Evolutionary conservation across 2,113 vertebrate genomes (phyloP).

Genomic region (Perca flavescens): DNA sequence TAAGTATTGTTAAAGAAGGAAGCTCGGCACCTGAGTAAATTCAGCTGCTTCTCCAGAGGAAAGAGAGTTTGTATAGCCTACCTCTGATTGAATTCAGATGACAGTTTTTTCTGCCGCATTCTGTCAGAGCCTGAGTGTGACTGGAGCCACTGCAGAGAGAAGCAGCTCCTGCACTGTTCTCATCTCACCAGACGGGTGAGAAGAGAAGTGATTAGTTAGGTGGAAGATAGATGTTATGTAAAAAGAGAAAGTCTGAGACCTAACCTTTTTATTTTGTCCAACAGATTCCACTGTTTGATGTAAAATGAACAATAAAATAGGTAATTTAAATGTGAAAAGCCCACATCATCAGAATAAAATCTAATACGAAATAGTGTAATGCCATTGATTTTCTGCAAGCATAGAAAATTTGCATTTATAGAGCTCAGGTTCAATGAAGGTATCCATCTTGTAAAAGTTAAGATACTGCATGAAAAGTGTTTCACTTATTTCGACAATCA

Average conservation of each 20-base stretch:
- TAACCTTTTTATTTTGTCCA: not conserved
- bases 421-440: not conserved
- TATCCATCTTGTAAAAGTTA: not conserved
- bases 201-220: constrained; percentile 54
- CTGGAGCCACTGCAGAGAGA: constrained; percentile 72
- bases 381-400: constrained; percentile 7
- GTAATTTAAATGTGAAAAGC: not conserved
- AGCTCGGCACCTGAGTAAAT: constrained; percentile 43
- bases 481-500: not conserved
- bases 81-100: constrained; percentile 71
- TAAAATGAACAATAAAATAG: not conserved
- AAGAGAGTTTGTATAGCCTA: constrained; percentile 36
- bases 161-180: constrained; percentile 58
- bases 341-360: not conserved
- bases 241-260: constrained; percentile 24
- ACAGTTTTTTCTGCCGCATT: constrained; percentile 77
- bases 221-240: constrained; percentile 44
- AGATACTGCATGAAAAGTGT: not conserved
- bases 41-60: constrained; percentile 31
- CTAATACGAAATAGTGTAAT: not conserved
- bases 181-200: constrained; percentile 48
- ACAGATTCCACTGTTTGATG: not conserved
- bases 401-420: constrained; percentile 16
- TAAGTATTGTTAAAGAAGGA: constrained; percentile 29
- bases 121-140: constrained; percentile 70